Base-by-base conservation (phyloP, 2,113 vertebrate genomes). In the Bubo blakistoni region DNA sequence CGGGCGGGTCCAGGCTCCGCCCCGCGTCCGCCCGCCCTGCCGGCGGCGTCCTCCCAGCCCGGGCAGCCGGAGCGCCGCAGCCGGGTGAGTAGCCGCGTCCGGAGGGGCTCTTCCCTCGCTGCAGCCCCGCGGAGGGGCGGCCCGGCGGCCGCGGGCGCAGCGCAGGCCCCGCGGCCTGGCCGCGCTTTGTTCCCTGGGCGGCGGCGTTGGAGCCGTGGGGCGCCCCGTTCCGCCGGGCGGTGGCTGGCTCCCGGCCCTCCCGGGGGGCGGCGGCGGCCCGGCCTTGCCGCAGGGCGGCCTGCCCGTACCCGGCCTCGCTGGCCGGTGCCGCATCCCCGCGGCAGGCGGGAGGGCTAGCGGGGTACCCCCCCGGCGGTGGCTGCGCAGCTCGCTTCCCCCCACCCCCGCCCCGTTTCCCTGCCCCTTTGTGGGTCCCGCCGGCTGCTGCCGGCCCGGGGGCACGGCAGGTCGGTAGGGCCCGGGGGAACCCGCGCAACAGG, bases 101-200 rank as follows among this genome's bases (percentile, higher is more conserved):
- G 40, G 32, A n/a, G 79, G 22, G 42, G 36, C 36, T 79, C 25
- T 32, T 47, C 42, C 4, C 27, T 25, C 22, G 34, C 42, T 61
- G 14, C 11, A 9, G 47, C 24, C 21, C 36, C 20, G 47, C 40
- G n/a, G 18, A 67, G 26, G n/a, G 54, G 29, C 34, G 25, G n/a
- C 58, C 6, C 13, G 25, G 30, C 34, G 26, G 22, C 38, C 38
- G 38, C 38, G 40, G 40, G 55, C 9, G 34, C 36, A 14, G 80
- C 29, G 44, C 66, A 59, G 94, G 94, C 91, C 72, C 87, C 4
- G 82, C 72, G 94, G 91, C 94, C 94, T 88, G 73, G n/a, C 57
- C 24, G 46, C 16, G 82, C 87, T 84, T 95, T 90, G 91, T 93
- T 95, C 51, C 61, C 30, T 7, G 78, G 76, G 71, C 57, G 70